A percentile compares a stretch with the other conserved stretches of the same genome.
Evolutionary conservation across 2,888 invertebrate species (phyloP).

Genomic region (Parelbella ahira): DNA sequence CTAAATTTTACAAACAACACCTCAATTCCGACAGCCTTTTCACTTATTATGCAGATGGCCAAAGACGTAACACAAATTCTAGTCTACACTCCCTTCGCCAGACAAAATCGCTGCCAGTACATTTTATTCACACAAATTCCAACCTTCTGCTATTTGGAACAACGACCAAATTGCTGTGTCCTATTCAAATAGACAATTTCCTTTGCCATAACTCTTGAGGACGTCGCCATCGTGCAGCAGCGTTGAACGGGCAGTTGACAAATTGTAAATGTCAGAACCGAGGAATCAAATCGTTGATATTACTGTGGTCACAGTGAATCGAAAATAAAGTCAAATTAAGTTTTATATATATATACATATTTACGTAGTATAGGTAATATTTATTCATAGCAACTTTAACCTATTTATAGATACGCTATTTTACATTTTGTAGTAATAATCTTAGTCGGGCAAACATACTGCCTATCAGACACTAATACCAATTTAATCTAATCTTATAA

Average conservation of each 20-base stretch:
- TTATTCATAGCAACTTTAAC: too few relatives aligned
- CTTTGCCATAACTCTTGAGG: constrained; percentile 19
- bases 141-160: background rate
- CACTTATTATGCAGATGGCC: constrained; percentile 22
- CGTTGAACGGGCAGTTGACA: constrained; percentile 19
- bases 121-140: background rate
- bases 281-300: constrained; percentile 12
- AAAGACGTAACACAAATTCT: constrained; percentile 22
- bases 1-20: too few relatives aligned
- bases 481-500: too few relatives aligned
- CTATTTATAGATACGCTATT: too few relatives aligned
- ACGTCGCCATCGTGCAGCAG: constrained; percentile 17
- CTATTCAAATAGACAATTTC: constrained; percentile 19
- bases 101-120: constrained; percentile 13
- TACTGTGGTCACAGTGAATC: background rate
- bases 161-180: background rate
- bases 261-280: constrained; percentile 12
- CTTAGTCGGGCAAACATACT: too few relatives aligned
- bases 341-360: too few relatives aligned
- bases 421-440: too few relatives aligned
- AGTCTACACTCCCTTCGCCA: constrained; percentile 6
- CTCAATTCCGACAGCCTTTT: too few relatives aligned
- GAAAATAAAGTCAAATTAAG: too few relatives aligned
- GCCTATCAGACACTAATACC: too few relatives aligned
- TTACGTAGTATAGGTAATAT: too few relatives aligned